Conservation (phyloP, 2,888 invertebrate genomes). For the Phrixothrix hirtus region DNA sequence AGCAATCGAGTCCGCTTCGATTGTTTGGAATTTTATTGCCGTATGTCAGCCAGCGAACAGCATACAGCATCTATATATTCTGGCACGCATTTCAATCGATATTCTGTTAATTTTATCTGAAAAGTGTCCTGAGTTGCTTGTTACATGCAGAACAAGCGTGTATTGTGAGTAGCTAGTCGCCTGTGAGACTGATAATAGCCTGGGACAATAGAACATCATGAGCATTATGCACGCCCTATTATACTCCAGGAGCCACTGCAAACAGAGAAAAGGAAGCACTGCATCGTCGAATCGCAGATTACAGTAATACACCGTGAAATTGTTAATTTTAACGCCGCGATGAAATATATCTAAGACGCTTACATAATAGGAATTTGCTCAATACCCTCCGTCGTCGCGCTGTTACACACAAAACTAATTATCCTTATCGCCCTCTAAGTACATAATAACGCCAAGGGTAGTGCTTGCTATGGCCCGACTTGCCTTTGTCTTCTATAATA, state of each 20-base stretch:
- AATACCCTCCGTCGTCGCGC: conserved; percentile 31
- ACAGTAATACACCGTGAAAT: conserved; percentile 38
- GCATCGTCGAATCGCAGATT: conserved; percentile 32
- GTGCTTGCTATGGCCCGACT: conserved; percentile 29
- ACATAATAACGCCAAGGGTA: conserved; percentile 35
- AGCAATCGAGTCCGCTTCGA: conserved; percentile 47
- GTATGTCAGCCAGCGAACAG: conserved; percentile 26
- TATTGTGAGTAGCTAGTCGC: conserved; percentile 46
- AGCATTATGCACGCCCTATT: conserved; percentile 34
- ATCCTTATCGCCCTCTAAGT: conserved; percentile 37
- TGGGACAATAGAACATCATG: conserved; percentile 33
- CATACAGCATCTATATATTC: conserved; percentile 24
- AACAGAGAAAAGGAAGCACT: conserved; percentile 32
- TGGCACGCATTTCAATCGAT: conserved; percentile 35
- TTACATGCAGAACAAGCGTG: conserved; percentile 36
- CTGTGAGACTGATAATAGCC: conserved; percentile 46
- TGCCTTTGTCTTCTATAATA: conserved; percentile 31
- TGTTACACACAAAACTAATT: conserved; percentile 37
- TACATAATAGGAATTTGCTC: conserved; percentile 37
- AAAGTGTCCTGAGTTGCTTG: conserved; percentile 39
- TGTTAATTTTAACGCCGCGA: conserved; percentile 38
- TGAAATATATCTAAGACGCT: conserved; percentile 36
- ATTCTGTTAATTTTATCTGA: conserved; percentile 40
- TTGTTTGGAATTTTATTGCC: conserved; percentile 44
- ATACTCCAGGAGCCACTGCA: conserved; percentile 30